Evolutionary conservation across 2,888 invertebrate species (phyloP).

Genomic region (Drosophila bunnanda): DNA sequence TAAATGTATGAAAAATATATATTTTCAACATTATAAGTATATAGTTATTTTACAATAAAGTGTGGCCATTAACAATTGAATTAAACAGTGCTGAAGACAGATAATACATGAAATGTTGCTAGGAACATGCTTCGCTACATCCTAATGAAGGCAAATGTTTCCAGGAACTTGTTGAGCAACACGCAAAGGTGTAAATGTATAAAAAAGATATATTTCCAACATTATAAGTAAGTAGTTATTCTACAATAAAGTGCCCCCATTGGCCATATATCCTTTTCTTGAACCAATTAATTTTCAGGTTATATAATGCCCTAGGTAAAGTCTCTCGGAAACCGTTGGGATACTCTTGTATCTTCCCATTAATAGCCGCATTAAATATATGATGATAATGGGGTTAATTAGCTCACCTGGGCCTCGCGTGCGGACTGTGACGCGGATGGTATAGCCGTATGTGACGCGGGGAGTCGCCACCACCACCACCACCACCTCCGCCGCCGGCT

Average conservation of each 20-base stretch:
- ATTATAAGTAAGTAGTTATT: background rate
- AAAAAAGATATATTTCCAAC: background rate
- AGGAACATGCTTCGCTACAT: no score
- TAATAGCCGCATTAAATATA: constrained; percentile 1
- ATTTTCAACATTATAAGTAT: no score
- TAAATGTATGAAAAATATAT: no score
- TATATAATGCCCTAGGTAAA: background rate
- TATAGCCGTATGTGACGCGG: constrained; percentile 85
- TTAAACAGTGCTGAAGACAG: no score
- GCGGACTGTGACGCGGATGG: constrained; percentile 90
- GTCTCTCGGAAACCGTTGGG: constrained; percentile 4
- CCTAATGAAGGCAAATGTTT: no score
- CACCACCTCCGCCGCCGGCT: constrained; percentile 49
- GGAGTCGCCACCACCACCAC: constrained; percentile 84
- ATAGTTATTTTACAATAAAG: no score
- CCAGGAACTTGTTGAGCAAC: no score
- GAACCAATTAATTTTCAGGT: constrained; percentile 1
- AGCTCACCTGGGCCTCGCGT: constrained; percentile 89
- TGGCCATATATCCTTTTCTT: background rate
- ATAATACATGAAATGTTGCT: no score
- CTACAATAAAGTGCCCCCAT: background rate
- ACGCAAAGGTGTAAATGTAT: background rate
- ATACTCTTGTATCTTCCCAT: background rate
- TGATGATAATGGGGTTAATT: constrained; percentile 12
- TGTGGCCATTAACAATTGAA: no score